A percentile compares a stretch with the other conserved stretches of the same genome.
Evolutionary conservation across 1,140 invertebrate species (phyloP).

Genomic region (Aphelinus atriplicis): DNA sequence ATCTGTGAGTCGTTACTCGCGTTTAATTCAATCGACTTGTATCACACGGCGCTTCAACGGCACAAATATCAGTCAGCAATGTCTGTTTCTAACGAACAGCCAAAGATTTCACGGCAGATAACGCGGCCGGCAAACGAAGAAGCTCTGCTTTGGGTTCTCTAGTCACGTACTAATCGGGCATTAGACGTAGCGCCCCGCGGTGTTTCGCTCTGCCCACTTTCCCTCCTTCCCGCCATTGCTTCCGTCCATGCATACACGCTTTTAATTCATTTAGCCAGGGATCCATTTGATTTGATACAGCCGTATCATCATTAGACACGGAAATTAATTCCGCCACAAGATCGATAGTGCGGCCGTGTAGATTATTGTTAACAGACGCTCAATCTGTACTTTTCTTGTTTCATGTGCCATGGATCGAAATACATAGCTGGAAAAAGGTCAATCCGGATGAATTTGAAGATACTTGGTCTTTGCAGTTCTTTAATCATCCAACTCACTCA

Average conservation of each 20-base stretch:
- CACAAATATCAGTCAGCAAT: not conserved
- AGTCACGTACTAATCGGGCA: conserved; percentile 32
- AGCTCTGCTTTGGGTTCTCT: conserved; percentile 9
- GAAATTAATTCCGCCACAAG: conserved; percentile 2
- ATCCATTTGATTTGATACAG: conserved; percentile 6
- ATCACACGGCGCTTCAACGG: no score
- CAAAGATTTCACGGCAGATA: conserved; percentile 29
- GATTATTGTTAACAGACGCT: no score
- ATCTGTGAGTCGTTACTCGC: no score
- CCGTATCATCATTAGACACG: not conserved
- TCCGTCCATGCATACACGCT: not conserved
- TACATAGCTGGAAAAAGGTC: no score
- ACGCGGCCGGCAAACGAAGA: conserved; percentile 12
- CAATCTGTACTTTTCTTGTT: no score
- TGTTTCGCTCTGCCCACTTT: not conserved
- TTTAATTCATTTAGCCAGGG: conserved; percentile 4
- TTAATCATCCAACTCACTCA: no score
- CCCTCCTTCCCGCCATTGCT: not conserved
- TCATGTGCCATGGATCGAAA: no score
- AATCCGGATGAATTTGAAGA: no score
- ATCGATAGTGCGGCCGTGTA: conserved; percentile 32
- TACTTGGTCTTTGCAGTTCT: no score
- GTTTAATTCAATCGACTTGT: no score
- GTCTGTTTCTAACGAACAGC: conserved; percentile 5
- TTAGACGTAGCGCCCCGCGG: conserved; percentile 11